A percentile compares a stretch with the other conserved stretches of the same genome.
phyloP scores from a whole-genome alignment of 2,113 vertebrate species.

The Atrichornis clamosus region DNA sequence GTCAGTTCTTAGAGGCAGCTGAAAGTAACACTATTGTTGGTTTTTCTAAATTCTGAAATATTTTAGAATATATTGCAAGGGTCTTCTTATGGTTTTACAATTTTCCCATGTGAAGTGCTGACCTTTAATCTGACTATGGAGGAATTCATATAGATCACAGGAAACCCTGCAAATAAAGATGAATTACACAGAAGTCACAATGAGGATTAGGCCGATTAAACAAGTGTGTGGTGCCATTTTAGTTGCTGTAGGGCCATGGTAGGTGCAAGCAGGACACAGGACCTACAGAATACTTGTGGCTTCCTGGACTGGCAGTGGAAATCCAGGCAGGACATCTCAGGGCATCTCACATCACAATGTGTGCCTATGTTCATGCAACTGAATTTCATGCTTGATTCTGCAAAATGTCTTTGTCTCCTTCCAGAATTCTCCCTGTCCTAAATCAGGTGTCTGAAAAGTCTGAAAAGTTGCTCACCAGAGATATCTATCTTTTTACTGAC shows the following conservation, averaged over 20 bases:
- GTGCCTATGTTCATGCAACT: not conserved
- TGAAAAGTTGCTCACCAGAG: not conserved
- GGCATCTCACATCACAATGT: rapidly evolving
- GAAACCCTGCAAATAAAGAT: not conserved
- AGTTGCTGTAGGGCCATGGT: not conserved
- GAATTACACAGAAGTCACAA: not conserved
- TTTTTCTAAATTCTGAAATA: not conserved
- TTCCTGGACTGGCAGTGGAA: not conserved
- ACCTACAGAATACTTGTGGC: not conserved
- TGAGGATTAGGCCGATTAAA: not conserved
- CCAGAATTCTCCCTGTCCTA: not conserved
- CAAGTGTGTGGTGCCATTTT: not conserved
- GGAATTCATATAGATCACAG: rapidly evolving
- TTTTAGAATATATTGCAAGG: not conserved
- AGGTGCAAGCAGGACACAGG: not conserved
- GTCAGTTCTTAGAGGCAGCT: not conserved
- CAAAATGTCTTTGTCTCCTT: not conserved
- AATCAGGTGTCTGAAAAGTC: not conserved
- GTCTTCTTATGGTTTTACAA: not conserved
- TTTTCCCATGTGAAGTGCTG: not conserved
- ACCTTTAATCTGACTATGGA: not conserved
- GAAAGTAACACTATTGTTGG: not conserved
- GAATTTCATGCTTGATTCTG: not conserved
- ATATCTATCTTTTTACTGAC: not conserved
- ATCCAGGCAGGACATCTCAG: not conserved